Conservation (phyloP, 2,797 vertebrate genomes). For the Acestrorhynchus altus region DNA sequence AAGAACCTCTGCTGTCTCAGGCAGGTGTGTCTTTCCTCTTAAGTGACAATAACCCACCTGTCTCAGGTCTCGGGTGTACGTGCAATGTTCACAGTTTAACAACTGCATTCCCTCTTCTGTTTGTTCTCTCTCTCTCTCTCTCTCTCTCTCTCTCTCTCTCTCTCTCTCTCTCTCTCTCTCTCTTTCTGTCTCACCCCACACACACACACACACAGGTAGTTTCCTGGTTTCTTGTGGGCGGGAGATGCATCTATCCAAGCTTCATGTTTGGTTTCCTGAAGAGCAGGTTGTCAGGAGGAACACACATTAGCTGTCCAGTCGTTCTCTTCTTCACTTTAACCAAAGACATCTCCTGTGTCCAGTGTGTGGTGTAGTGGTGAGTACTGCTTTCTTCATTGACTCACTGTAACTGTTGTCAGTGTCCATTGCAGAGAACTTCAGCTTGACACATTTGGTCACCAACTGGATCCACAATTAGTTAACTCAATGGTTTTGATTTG, state of each 20-base stretch:
- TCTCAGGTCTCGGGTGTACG: constrained; percentile 17
- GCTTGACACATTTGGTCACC: no score
- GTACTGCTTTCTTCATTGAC: background rate
- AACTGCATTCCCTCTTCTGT: constrained; percentile 28
- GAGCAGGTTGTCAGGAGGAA: background rate
- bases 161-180: constrained; percentile 16
- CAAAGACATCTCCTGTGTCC: background rate
- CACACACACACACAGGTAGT: constrained; percentile 44
- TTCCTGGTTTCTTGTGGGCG: constrained; percentile 70
- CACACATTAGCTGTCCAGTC: constrained; percentile 28
- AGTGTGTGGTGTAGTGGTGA: constrained; percentile 35
- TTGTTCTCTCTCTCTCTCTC: constrained; percentile 21
- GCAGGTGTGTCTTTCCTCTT: background rate
- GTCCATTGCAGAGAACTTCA: no score
- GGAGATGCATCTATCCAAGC: constrained; percentile 49
- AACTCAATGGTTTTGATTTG: no score
- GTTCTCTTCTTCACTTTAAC: background rate
- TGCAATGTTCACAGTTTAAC: constrained; percentile 27
- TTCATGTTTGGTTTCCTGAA: constrained; percentile 31
- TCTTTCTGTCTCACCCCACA: constrained; percentile 1
- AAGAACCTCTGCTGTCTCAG: background rate
- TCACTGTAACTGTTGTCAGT: background rate
- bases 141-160: constrained; percentile 3
- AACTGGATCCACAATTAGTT: no score
- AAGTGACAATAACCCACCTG: constrained; percentile 30